Evolutionary conservation across 2,888 invertebrate species (phyloP).

Genomic region (Ametastegia equiseti): DNA sequence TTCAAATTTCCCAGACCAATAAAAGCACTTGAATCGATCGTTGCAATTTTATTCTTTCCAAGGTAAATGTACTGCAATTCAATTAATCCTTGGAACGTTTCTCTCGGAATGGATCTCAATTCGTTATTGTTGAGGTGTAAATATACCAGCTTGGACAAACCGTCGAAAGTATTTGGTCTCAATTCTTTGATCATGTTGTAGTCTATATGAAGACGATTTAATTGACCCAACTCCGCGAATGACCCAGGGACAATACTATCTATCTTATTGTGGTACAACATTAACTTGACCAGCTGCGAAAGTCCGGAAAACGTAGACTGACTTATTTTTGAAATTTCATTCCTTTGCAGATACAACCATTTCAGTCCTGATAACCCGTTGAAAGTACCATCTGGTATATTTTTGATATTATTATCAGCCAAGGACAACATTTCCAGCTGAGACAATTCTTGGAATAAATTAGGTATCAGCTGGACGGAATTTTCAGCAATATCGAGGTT

Average conservation of each 20-base stretch:
- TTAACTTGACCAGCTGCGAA: conserved; percentile 58
- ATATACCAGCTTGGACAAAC: not conserved
- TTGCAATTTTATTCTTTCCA: conserved; percentile 58
- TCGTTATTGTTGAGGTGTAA: conserved; percentile 57
- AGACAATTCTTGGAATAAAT: not conserved
- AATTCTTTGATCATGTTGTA: conserved; percentile 68
- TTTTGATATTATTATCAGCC: not conserved
- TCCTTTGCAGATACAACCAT: too few species aligned
- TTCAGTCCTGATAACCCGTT: not conserved
- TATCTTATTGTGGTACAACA: conserved; percentile 73
- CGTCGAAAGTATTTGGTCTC: conserved; percentile 48
- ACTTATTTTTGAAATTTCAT: conserved; percentile 58
- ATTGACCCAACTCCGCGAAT: conserved; percentile 68
- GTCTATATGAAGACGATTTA: conserved; percentile 72
- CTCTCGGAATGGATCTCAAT: conserved; percentile 68
- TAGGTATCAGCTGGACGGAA: not conserved
- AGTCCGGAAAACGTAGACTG: conserved; percentile 57
- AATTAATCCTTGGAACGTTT: conserved; percentile 72
- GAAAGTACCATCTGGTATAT: not conserved
- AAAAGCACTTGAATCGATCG: not conserved
- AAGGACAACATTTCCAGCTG: not conserved
- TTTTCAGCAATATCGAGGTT: not conserved
- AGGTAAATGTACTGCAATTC: conserved; percentile 72
- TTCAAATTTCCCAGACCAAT: not conserved
- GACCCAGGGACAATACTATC: too few species aligned